These are phyloP conservation scores for Planococcus citri DNA, from an alignment of 1,140 invertebrate species.

Conservation along the genomic window DNA sequence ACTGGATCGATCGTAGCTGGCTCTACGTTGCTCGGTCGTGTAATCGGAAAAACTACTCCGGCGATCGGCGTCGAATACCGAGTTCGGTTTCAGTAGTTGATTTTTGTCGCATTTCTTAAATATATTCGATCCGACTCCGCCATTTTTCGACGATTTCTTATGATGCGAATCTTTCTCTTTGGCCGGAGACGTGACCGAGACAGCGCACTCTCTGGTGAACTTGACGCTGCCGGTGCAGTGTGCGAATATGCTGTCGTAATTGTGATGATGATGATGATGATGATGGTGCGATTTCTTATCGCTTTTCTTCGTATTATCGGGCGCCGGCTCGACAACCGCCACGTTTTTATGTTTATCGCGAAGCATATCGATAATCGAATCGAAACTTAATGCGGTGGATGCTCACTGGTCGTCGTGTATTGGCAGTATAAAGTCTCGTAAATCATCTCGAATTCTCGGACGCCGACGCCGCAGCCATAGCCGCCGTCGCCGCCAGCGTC, in stretches of 20 bases:
- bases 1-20: background rate
- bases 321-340: background rate
- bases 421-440: background rate
- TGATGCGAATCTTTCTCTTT: background rate
- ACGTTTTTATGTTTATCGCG: slow-evolving; percentile 1
- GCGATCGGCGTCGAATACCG: background rate
- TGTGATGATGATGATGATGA: no score
- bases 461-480: background rate
- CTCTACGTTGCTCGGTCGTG: background rate
- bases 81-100: background rate
- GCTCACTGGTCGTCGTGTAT: background rate
- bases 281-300: slow-evolving; percentile 10
- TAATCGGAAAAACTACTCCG: background rate
- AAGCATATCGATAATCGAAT: background rate
- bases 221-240: background rate
- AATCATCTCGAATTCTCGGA: background rate
- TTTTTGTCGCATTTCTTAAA: background rate
- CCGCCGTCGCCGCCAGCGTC: background rate
- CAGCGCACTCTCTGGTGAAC: background rate
- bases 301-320: background rate
- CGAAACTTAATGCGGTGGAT: background rate
- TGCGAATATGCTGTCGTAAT: background rate
- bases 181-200: background rate
- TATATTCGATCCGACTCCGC: background rate
- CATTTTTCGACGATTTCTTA: background rate